Evolutionary conservation across 2,888 invertebrate species (phyloP).

Genomic region (Drosophila fungiperda): DNA sequence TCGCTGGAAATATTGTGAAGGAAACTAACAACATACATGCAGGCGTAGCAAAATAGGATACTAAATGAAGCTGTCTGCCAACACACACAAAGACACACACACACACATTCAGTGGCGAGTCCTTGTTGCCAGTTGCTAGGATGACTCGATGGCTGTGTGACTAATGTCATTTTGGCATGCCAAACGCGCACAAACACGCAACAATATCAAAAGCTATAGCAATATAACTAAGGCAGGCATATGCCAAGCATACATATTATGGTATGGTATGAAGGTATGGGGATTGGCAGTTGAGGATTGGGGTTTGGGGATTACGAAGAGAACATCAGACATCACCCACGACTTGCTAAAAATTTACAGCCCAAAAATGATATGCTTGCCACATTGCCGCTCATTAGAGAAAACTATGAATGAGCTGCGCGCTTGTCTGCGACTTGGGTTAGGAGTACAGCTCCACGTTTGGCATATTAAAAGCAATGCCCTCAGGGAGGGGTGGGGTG

Average conservation of each 20-base stretch:
- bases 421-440: not conserved
- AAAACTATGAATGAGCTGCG: constrained; percentile 53
- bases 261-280: not conserved
- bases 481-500: constrained; percentile 35
- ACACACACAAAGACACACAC: constrained; percentile 18
- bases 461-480: constrained; percentile 62
- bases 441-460: constrained; percentile 1
- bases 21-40: constrained; percentile 19
- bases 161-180: constrained; percentile 79
- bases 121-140: constrained; percentile 9
- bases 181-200: constrained; percentile 67
- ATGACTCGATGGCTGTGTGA: constrained; percentile 59
- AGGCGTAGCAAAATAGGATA: constrained; percentile 28
- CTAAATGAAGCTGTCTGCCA: constrained; percentile 62
- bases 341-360: constrained; percentile 53
- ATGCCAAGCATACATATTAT: constrained; percentile 37
- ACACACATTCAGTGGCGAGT: constrained; percentile 6
- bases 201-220: constrained; percentile 50
- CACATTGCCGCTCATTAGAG: constrained; percentile 68
- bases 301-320: not conserved
- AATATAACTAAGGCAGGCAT: constrained; percentile 38
- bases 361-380: constrained; percentile 67
- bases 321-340: constrained; percentile 49
- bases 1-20: constrained; percentile 4
- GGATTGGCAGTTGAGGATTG: not conserved